Evolutionary conservation across 2,888 invertebrate genomes (phyloP), one percentile per base, ranked within the genome.

Genomic region (Magallana nippona): DNA sequence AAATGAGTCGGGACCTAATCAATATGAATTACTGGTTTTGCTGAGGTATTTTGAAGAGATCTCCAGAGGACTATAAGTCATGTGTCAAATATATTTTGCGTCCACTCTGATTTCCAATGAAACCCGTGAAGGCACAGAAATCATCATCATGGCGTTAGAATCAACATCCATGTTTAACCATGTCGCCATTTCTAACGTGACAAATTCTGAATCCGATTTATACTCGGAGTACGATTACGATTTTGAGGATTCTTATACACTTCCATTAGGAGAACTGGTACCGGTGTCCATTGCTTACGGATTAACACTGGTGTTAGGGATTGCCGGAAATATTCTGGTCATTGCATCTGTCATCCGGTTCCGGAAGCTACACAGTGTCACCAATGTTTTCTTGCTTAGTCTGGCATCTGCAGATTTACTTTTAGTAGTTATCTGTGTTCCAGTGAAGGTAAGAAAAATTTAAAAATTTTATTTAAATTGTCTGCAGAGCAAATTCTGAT

Each of bases 371-470:
- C 95, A 95, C 91, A 96, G 95, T 90, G 95, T 95, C 77, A 96
- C 96, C 44, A 96, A 96, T 92, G 95, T 96, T 79, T 96, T 96
- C 91, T 95, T 96, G 63, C 95, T 96, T 27, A 96, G 96, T 89
- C 94, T 96, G 84, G 96, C 96, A 10, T 95, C 96, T 0, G 96
- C 96, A 11, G 96, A 96, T 94, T 95, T 96, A 1, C 95, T 96
- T 55, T 95, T 96, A 78, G 96, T 96, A 84, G 94, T 95, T 84
- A 95, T 96, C 91, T 96, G 96, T 93, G 96, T 96, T 85, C 96
- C 96, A 11, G 96, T 96, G 17, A 96, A 96, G 95, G 96, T 96
- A 94, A 94, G 95, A 5, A 3, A 8, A 44, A 44, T 44, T 8
- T 0, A 8, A 3, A 44, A 44, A 44, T 0, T 5, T 5, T 27